Conservation (phyloP, 2,888 invertebrate genomes). For the Atherix ibis region DNA sequence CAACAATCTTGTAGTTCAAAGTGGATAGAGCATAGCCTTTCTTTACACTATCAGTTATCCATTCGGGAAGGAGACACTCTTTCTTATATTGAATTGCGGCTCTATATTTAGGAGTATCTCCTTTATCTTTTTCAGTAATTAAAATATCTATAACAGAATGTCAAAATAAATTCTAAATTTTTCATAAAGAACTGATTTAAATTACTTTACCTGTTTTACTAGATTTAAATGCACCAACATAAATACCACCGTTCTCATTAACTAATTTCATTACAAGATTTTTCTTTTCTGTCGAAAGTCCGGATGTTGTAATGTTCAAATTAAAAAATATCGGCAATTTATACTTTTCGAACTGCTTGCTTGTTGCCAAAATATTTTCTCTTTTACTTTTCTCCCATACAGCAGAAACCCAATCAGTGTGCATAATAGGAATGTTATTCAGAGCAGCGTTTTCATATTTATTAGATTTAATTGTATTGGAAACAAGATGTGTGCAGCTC, state of each 20-base stretch:
- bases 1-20: constrained; percentile 40
- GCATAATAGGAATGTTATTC: constrained; percentile 50
- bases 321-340: constrained; percentile 57
- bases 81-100: constrained; percentile 29
- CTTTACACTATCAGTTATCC: constrained; percentile 65
- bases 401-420: constrained; percentile 59
- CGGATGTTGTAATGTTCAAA: constrained; percentile 63
- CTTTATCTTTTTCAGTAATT: constrained; percentile 24
- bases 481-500: constrained; percentile 66
- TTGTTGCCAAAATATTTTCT: constrained; percentile 44
- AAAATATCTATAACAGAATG: constrained; percentile 27
- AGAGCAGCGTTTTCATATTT: constrained; percentile 48
- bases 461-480: constrained; percentile 56
- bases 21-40: constrained; percentile 53
- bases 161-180: no score
- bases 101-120: constrained; percentile 26
- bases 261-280: constrained; percentile 49
- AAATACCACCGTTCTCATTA: constrained; percentile 53
- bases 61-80: constrained; percentile 53
- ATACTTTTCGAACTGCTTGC: constrained; percentile 47
- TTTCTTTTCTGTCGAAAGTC: constrained; percentile 36
- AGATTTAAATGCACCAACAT: constrained; percentile 33
- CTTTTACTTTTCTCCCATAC: constrained; percentile 61
- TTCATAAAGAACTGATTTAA: no score
- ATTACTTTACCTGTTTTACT: constrained; percentile 8